Conservation (phyloP, 2,888 invertebrate genomes). For the Prenolepis imparis region DNA sequence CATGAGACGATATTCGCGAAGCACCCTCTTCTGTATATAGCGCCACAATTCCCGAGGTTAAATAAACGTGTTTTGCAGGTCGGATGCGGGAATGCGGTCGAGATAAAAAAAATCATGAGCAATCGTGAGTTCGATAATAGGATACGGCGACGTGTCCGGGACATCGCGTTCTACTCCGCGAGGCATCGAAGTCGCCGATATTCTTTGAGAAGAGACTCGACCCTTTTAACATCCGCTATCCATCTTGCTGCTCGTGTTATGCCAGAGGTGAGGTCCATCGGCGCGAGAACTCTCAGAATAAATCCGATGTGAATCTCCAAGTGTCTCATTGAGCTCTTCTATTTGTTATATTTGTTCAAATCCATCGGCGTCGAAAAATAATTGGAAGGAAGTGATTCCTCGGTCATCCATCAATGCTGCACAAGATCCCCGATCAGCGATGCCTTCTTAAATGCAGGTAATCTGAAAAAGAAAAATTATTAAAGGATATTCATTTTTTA, state of each 20-base stretch:
- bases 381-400: neutral
- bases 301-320: constrained; percentile 37
- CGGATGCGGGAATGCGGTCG: constrained; percentile 64
- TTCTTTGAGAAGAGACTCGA: constrained; percentile 74
- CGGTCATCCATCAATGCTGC: neutral
- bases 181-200: constrained; percentile 68
- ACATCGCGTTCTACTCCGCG: constrained; percentile 58
- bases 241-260: constrained; percentile 80
- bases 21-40: neutral
- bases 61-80: neutral
- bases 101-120: constrained; percentile 66
- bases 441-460: neutral
- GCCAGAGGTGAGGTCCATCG: constrained; percentile 77
- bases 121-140: constrained; percentile 75
- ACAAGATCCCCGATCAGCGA: neutral
- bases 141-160: constrained; percentile 64
- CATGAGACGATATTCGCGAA: neutral
- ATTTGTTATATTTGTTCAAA: neutral
- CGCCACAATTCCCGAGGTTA: neutral
- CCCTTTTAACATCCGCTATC: constrained; percentile 74
- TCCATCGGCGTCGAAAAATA: constrained; percentile 60
- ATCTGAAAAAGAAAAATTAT: neutral
- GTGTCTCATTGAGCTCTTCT: constrained; percentile 18
- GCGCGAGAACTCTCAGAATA: constrained; percentile 60
- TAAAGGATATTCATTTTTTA: neutral